phyloP scores from a whole-genome alignment of 2,888 invertebrate genomes.

The Erannis defoliaria region DNA sequence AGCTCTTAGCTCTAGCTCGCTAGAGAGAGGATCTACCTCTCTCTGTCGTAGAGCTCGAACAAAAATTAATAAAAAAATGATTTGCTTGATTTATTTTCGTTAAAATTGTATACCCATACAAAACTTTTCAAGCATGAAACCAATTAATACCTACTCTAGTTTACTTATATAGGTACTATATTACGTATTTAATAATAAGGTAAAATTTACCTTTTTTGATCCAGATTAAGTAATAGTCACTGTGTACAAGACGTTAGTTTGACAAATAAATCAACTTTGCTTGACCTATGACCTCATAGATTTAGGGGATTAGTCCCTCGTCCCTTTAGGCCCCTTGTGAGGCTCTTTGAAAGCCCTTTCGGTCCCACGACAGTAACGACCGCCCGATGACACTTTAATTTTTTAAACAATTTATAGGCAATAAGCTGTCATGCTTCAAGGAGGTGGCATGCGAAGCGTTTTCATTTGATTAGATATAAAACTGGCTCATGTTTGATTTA shows the following conservation, averaged over 20 bases:
- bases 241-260: conserved; percentile 21
- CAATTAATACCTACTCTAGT: no score
- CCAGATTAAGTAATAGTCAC: background rate
- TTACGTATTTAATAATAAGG: no score
- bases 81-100: no score
- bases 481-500: background rate
- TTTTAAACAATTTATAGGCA: conserved; percentile 49
- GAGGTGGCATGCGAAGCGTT: conserved; percentile 12
- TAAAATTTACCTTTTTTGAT: background rate
- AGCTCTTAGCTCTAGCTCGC: no score
- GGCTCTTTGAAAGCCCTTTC: conserved; percentile 24
- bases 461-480: background rate
- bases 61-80: no score
- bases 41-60: no score
- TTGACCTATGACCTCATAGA: conserved; percentile 70
- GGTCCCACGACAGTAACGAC: conserved; percentile 65
- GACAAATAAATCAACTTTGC: conserved; percentile 71
- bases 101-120: no score
- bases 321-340: conserved; percentile 8
- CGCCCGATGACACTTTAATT: conserved; percentile 63
- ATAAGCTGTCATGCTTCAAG: conserved; percentile 44
- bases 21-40: no score
- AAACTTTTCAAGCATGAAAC: no score
- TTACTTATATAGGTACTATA: no score
- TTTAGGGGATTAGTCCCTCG: conserved; percentile 56